Conservation (phyloP, 2,113 vertebrate species). For the Spea multiplicata region DNA sequence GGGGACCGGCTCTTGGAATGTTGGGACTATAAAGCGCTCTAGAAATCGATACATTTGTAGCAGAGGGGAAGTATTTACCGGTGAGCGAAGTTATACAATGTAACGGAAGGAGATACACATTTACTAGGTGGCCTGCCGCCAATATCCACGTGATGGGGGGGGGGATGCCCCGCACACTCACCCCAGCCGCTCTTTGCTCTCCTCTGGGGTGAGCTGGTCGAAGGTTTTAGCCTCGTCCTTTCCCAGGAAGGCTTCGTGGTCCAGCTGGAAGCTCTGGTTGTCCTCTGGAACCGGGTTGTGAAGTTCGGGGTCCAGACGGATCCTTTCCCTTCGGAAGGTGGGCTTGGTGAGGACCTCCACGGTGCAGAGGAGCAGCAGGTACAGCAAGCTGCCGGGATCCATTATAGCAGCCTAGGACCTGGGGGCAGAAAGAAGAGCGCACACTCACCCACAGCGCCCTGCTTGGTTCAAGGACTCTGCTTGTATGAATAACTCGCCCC, state of each 20-base stretch:
- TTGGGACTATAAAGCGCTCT: background rate
- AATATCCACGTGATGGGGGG: no score
- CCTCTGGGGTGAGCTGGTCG: slow-evolving; percentile 89
- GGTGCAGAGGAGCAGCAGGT: slow-evolving; percentile 58
- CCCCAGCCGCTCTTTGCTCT: slow-evolving; percentile 88
- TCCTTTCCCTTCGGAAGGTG: slow-evolving; percentile 82
- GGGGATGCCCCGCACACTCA: slow-evolving; percentile 62
- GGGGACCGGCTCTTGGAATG: background rate
- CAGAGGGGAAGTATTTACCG: background rate
- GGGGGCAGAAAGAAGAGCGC: background rate
- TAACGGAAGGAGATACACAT: no score
- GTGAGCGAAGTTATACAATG: background rate
- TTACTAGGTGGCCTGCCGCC: no score
- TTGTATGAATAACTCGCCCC: background rate
- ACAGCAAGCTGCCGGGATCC: slow-evolving; percentile 58
- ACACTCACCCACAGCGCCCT: background rate
- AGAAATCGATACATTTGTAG: background rate
- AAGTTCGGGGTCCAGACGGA: slow-evolving; percentile 72
- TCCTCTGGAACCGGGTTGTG: slow-evolving; percentile 73
- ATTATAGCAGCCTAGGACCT: slow-evolving; percentile 51
- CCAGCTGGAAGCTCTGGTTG: slow-evolving; percentile 84
- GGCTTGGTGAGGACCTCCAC: slow-evolving; percentile 71
- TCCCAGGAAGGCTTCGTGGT: slow-evolving; percentile 94
- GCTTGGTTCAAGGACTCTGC: background rate
- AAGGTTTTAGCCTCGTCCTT: slow-evolving; percentile 93